These are phyloP conservation scores for Xenopus tropicalis DNA, from an alignment of 2,113 vertebrate genomes.

Conservation along the genomic window DNA sequence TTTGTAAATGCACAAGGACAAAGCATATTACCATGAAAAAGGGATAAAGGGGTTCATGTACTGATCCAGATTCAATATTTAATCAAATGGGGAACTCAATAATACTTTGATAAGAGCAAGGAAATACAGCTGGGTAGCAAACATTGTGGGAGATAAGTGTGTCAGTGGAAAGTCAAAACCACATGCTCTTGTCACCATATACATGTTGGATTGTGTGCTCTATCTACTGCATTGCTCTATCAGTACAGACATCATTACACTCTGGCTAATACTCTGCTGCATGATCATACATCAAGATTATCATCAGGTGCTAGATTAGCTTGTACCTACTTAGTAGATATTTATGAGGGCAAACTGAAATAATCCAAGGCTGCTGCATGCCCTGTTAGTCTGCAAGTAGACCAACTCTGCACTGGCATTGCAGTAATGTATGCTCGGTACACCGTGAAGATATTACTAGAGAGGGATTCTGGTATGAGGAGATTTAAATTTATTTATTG, in stretches of 20 bases:
- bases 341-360: conserved; percentile 35
- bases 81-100: too few species aligned
- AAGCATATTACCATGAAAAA: too few species aligned
- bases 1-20: too few species aligned
- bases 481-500: too few species aligned
- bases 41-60: too few species aligned
- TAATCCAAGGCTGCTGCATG: conserved; percentile 28
- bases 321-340: conserved; percentile 36
- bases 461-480: neutral
- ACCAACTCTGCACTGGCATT: conserved; percentile 14
- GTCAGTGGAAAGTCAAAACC: too few species aligned
- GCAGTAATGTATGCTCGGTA: conserved; percentile 13
- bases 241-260: conserved; percentile 13
- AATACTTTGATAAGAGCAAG: too few species aligned
- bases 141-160: too few species aligned
- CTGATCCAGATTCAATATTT: too few species aligned
- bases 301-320: conserved; percentile 26
- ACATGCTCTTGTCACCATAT: too few species aligned
- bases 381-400: conserved; percentile 20
- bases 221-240: conserved; percentile 4
- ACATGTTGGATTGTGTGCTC: neutral
- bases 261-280: conserved; percentile 20
- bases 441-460: conserved; percentile 24
- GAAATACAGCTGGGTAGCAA: too few species aligned
- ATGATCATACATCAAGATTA: conserved; percentile 25